A percentile compares a stretch with the other conserved stretches of the same genome.
phyloP scores from a whole-genome alignment of 37 sponge, comb jelly and placozoan genomes.

The Petrosia ficiformis region DNA sequence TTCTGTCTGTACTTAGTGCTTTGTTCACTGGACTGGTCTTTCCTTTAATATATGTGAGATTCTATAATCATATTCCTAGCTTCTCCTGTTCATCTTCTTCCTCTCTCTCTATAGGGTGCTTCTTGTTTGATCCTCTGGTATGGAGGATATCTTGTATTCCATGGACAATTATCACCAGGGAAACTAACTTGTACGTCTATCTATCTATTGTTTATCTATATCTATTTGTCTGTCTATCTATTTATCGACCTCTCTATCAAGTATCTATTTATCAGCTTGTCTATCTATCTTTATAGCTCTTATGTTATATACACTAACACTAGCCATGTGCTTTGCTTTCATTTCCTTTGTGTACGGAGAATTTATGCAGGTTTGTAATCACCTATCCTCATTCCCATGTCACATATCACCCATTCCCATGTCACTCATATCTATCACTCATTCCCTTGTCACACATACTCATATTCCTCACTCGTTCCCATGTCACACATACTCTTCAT shows the following conservation, averaged over 20 bases:
- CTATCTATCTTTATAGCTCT: conserved; percentile 26
- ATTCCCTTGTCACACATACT: too few species aligned
- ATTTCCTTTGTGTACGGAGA: conserved; percentile 81
- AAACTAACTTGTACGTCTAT: conserved; percentile 25
- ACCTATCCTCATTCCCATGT: too few species aligned
- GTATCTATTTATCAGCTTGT: too few species aligned
- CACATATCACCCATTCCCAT: too few species aligned
- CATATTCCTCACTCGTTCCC: too few species aligned
- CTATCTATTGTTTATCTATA: neutral
- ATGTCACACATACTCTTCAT: too few species aligned
- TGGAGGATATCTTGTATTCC: conserved; percentile 63
- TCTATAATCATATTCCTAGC: neutral
- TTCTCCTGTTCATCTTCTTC: too few species aligned
- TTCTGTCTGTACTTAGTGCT: conserved; percentile 60
- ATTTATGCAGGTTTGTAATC: conserved; percentile 75
- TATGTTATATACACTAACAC: conserved; percentile 86
- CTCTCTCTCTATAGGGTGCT: conserved; percentile 25
- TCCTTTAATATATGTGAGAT: conserved; percentile 44
- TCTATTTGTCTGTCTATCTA: neutral
- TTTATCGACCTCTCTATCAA: too few species aligned
- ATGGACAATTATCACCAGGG: conserved; percentile 32
- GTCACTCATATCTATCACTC: too few species aligned
- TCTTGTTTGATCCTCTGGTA: conserved; percentile 67
- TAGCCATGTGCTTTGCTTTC: conserved; percentile 83
- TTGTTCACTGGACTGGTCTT: conserved; percentile 33